Base-by-base conservation (phyloP, 1,140 invertebrate species). In the Vanessa atalanta region DNA sequence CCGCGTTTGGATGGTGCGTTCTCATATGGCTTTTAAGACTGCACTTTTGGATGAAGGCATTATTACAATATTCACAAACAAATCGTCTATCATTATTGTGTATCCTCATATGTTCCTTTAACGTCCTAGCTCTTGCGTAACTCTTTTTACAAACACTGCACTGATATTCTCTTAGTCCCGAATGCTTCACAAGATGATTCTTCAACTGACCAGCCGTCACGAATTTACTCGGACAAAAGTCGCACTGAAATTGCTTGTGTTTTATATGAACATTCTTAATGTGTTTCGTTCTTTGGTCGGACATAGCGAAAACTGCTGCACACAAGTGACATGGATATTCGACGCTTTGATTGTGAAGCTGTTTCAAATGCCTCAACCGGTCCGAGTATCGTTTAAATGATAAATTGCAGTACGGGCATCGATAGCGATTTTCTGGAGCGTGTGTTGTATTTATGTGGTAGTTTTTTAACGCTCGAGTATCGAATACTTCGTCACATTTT, bases 41-140 rank as follows among this genome's bases (percentile, higher is more conserved):
- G 70, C 88, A 90, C 69, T 92, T 93, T 70, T 93, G 92, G 1
- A 92, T 88, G 79, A 93, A 94, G 7, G 93, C 93, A 67, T 93
- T 94, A 79, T 92, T 90, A 84, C 94, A 94, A 48, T 88, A 88
- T 68, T 92, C 85, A 84, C 94, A 94, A 15, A 86, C 81, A 64
- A 93, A 88, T 72, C 83, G 74, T 60, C 80, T 90, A 84, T 84
- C 94, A 86, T 75, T 93, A 79, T 72, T 93, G 78, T 93, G 91
- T 65, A 91, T 93, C 14, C 87, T 77, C 80, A 94, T 93, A 71
- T 95, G 94, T 20, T 93, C 93, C 63, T 92, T 93, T 4, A 95
- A 61, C 0, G 93, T 94, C 64, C 92, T 94, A 14, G 87, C 88
- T 20, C 93, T 93, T 0, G 90, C 76, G 60, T 93, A 94, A 7